Evolutionary conservation across 2,797 vertebrate genomes (phyloP), one percentile per base, ranked within the genome.

Genomic region (Pangasius krempfi): DNA sequence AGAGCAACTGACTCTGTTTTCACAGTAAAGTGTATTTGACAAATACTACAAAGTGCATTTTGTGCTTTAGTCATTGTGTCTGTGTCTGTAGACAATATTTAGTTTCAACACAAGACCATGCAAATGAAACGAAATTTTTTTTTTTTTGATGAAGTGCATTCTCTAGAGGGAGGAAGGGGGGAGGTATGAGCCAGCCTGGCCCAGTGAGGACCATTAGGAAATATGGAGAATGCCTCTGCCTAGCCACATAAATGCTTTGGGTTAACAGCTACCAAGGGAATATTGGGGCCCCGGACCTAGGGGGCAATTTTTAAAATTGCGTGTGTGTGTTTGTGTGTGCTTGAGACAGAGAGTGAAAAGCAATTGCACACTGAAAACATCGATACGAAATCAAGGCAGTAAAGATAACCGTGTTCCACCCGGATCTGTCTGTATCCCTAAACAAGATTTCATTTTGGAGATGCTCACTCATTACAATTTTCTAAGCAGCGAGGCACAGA

Each of bases 191-290:
- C 66, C 75, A 88, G 84, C 33, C 66, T 64, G 70, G 78, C 44
- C 79, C 85, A 86, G 13, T 54, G 79, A 86, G 62, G 66, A 76
- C 79, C 64, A 62, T 85, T 88, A 89, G 73, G 90, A 94, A 94
- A 94, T 94, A 93, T 94, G 92, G 93, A 93, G 89, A 91, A 92
- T 27, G 89, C 86, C 85, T 89, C 88, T 92, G 91, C 79, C 84
- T 72, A 78, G 58, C 89, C 89, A 80, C 92, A 91, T 92, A 92
- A 93, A 93, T 92, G 92, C 90, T 94, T 80, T 89, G 91, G 93
- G 94, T 95, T 95, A 95, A 96, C 94, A 93, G 94, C 93, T 91
- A 93, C 91, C 94, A 78, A 88, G 95, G 94, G 95, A 96, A 93
- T 95, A 92, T 50, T 87, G 85, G 90, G 81, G 44, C 75, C 30